Evolutionary conservation across 2,797 vertebrate genomes (phyloP), one percentile per base, ranked within the genome.

Genomic region (Hephaestus fuliginosus): DNA sequence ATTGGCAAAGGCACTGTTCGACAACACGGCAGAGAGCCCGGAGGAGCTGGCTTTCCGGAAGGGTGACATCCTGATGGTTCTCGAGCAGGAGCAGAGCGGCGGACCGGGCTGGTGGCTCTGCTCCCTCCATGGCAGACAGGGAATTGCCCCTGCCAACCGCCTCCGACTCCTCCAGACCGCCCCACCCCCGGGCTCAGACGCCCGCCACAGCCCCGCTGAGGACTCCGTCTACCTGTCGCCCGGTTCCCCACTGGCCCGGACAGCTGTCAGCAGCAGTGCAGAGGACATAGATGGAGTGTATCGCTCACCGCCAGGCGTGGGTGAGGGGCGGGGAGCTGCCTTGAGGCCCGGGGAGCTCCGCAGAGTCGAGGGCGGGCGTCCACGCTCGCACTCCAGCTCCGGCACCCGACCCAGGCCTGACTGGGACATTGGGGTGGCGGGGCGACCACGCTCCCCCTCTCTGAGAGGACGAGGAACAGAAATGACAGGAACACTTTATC

Each of bases 11-110:
- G 97, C 97, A 0, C 95, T 98, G 72, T 98, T 97, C 11, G 97
- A 98, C 94, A 98, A 98, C 92, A 92, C 96, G 0, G 97, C 97
- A 0, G 97, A 98, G 91, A 97, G 97, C 86, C 96, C 96, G 0
- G 97, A 98, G 88, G 97, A 98, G 86, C 91, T 98, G 83, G 97
- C 97, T 14, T 98, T 98, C 89, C 95, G 97, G 41, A 96, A 97
- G 87, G 97, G 97, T 0, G 97, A 98, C 44, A 97, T 98, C 83
- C 94, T 98, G 46, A 97, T 97, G 94, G 97, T 98, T 22, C 94
- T 98, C 48, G 96, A 97, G 58, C 93, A 94, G 57, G 96, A 97
- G 91, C 95, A 96, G 62, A 92, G 92, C 0, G 95, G 96, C 0
- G 95, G 96, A 0, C 95, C 96, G 0, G 96, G 97, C 0, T 98